Evolutionary conservation across 2,113 vertebrate species (phyloP), one percentile per base, ranked within the genome.

Genomic region (Eulacestoma nigropectus): DNA sequence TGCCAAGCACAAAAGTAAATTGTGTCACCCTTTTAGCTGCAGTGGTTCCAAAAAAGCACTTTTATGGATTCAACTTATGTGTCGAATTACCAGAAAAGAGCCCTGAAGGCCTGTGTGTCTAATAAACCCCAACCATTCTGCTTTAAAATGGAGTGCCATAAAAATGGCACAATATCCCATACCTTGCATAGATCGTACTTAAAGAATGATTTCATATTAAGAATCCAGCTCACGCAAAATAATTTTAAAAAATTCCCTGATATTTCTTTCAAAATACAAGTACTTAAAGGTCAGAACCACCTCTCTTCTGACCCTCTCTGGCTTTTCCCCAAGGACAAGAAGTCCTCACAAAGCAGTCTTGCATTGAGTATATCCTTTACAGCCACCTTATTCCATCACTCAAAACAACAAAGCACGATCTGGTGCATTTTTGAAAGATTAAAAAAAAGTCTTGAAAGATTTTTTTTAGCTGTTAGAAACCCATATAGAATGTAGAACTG

Each of bases 1-100:
- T 73, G 87, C 53, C 87, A 97, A 95, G 18, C 25, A 90, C 75
- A 78, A 60, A 95, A 91, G 39, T 80, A 93, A 93, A 89, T 79
- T 90, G 55, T 87, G 37, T 94, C 62, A 78, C 69, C 70, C 87
- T 39, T 91, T 68, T 41, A 95, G 57, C 70, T 33, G 1, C 81
- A 84, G 41, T 68, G 23, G 29, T 87, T 94, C 63, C 89, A 95
- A 91, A 65, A 94, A 82, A 89, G 44, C 16, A 32, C 23, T 96
- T 95, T 94, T 92, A 92, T 91, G 70, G 84, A 52, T 92, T 94
- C 93, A 86, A 84, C 32, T 75, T 94, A 69, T 69, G 25, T 77
- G 47, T 65, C 85, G 90, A 84, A 95, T 94, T 95, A 86, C 33
- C 68, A 88, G 79, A 90, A 86, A 96, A 93, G 55, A 79, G 26